A percentile compares a stretch with the other conserved stretches of the same genome.
Conservation (phyloP, 2,113 vertebrate genomes). For the Eulemur rufifrons region DNA sequence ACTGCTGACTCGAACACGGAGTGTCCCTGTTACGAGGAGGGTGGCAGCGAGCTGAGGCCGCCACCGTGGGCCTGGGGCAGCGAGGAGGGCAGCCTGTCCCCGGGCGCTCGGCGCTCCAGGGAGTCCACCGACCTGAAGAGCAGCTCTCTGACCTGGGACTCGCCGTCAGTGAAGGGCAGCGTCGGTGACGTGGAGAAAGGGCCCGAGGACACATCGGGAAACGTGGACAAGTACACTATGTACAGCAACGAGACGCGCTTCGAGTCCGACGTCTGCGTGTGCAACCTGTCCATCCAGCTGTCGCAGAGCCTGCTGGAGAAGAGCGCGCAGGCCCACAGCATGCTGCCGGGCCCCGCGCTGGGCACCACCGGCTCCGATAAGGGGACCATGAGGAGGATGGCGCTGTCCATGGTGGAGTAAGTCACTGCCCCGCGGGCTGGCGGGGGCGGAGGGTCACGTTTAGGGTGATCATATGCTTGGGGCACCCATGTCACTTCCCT, state of each 20-base stretch:
- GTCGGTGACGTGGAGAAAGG: fast-evolving
- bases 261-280: neutral
- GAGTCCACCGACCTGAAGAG: fast-evolving
- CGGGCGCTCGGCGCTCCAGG: fast-evolving
- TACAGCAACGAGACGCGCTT: neutral
- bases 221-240: fast-evolving
- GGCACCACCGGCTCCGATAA: fast-evolving
- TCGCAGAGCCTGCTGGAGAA: neutral
- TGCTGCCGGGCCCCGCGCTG: fast-evolving
- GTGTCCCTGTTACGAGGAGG: fast-evolving
- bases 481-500: too few species aligned
- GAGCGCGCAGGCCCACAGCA: neutral
- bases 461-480: fast-evolving
- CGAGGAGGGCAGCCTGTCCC: neutral
- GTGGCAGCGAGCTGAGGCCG: neutral
- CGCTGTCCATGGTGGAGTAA: neutral
- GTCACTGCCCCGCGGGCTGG: neutral
- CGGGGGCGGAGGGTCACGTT: fast-evolving
- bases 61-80: fast-evolving
- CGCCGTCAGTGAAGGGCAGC: fast-evolving
- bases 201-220: fast-evolving
- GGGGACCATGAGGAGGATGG: conserved; percentile 17
- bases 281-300: neutral
- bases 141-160: neutral
- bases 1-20: fast-evolving